These are phyloP conservation scores for Allacma fusca DNA, from an alignment of 2,888 invertebrate genomes.

Conservation along the genomic window DNA sequence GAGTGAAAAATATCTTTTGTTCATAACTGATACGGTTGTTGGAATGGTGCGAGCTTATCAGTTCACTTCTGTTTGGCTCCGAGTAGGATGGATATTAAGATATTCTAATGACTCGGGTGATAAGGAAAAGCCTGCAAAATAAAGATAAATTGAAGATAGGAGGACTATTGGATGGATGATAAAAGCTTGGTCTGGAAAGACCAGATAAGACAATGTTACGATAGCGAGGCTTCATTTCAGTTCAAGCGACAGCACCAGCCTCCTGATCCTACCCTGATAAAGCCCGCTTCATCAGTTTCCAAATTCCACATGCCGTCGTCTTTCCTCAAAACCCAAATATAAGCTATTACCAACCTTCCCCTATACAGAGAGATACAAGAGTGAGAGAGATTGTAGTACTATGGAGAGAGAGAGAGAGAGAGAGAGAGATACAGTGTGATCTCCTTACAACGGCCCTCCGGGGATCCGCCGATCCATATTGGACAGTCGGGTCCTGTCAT, in stretches of 20 bases:
- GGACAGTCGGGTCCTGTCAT: too few species aligned
- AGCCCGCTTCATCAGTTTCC: constrained; percentile 57
- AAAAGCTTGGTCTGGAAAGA: constrained; percentile 61
- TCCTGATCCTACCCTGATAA: constrained; percentile 53
- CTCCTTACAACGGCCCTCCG: too few species aligned
- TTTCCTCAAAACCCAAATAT: not conserved
- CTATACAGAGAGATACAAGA: not conserved
- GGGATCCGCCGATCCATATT: too few species aligned
- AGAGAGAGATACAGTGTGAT: too few species aligned
- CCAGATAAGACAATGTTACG: constrained; percentile 61
- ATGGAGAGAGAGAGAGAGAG: too few species aligned
- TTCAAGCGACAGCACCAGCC: constrained; percentile 49
- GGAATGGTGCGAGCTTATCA: constrained; percentile 60
- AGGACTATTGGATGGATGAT: constrained; percentile 60
- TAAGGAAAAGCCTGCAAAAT: constrained; percentile 62
- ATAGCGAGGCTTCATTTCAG: constrained; percentile 55
- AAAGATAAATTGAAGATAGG: constrained; percentile 62
- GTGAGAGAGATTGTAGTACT: too few species aligned
- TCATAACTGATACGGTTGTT: constrained; percentile 54
- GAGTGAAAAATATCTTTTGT: constrained; percentile 58
- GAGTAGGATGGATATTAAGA: constrained; percentile 63
- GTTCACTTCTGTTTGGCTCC: constrained; percentile 61
- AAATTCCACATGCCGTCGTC: constrained; percentile 48
- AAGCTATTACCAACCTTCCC: too few species aligned
- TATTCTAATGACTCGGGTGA: constrained; percentile 63